These are phyloP conservation scores for Rhabdornis inornatus DNA, from an alignment of 2,113 vertebrate genomes.

Conservation along the genomic window DNA sequence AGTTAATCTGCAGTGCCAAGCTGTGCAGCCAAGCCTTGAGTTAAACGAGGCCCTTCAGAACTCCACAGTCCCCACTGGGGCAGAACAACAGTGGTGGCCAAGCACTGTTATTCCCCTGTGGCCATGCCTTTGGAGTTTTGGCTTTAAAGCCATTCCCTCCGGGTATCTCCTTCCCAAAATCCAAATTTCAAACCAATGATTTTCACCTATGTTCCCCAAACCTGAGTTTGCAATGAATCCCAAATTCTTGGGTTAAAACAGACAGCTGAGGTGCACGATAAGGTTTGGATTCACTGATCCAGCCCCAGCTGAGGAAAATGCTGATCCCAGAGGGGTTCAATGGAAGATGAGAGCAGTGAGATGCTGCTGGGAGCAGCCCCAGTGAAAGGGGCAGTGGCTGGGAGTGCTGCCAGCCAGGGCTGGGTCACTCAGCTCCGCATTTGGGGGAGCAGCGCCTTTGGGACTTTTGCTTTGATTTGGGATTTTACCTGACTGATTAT, in stretches of 20 bases:
- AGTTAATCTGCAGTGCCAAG: not conserved
- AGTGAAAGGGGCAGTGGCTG: not conserved
- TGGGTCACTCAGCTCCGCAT: not conserved
- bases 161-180: not conserved
- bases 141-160: not conserved
- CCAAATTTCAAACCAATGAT: not conserved
- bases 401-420: not conserved
- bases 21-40: not conserved
- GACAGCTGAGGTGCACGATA: rapidly evolving
- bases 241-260: not conserved
- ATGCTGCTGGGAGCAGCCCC: not conserved
- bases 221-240: rapidly evolving
- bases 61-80: not conserved
- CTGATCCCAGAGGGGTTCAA: not conserved
- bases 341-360: not conserved
- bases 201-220: not conserved
- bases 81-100: not conserved
- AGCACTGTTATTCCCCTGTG: not conserved
- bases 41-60: not conserved
- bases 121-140: not conserved
- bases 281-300: not conserved
- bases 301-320: not conserved
- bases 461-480: not conserved
- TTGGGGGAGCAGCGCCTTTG: not conserved
- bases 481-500: slow-evolving; percentile 26